Conservation (phyloP, 2,888 invertebrate species). For the Oxyscelio sp. region DNA sequence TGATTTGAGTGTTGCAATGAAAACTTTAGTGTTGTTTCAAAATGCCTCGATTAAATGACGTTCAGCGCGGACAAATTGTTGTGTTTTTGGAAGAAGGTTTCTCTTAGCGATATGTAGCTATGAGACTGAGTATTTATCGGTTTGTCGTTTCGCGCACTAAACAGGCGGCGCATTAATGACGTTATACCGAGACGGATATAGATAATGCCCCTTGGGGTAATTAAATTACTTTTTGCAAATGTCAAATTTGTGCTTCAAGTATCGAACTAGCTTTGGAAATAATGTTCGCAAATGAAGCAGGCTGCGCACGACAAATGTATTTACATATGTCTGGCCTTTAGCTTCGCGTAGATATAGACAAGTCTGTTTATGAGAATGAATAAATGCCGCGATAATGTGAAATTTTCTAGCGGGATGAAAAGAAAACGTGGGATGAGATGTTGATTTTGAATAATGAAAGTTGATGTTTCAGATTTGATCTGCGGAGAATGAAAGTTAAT, state of each 20-base stretch:
- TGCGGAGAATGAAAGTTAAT: slow-evolving; percentile 53
- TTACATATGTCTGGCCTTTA: too few relatives aligned
- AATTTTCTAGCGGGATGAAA: slow-evolving; percentile 13
- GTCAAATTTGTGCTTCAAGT: not conserved
- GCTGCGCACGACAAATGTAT: not conserved
- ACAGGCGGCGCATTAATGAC: slow-evolving; percentile 20
- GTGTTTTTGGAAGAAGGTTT: too few relatives aligned
- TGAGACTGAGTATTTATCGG: too few relatives aligned
- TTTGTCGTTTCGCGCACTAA: slow-evolving; percentile 22
- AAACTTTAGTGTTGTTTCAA: too few relatives aligned
- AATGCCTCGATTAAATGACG: too few relatives aligned
- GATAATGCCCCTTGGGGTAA: not conserved
- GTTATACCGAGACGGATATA: not conserved
- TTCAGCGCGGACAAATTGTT: too few relatives aligned
- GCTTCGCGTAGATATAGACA: not conserved
- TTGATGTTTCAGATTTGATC: slow-evolving; percentile 50
- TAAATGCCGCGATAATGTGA: slow-evolving; percentile 15
- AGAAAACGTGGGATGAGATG: slow-evolving; percentile 7
- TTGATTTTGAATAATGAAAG: slow-evolving; percentile 60
- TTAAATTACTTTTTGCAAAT: not conserved
- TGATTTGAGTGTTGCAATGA: too few relatives aligned
- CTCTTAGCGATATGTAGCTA: too few relatives aligned
- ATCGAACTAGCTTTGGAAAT: not conserved
- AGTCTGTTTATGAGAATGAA: not conserved
- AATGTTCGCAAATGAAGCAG: not conserved